phyloP scores from a whole-genome alignment of 1,140 invertebrate genomes.

The Argopecten irradians region DNA sequence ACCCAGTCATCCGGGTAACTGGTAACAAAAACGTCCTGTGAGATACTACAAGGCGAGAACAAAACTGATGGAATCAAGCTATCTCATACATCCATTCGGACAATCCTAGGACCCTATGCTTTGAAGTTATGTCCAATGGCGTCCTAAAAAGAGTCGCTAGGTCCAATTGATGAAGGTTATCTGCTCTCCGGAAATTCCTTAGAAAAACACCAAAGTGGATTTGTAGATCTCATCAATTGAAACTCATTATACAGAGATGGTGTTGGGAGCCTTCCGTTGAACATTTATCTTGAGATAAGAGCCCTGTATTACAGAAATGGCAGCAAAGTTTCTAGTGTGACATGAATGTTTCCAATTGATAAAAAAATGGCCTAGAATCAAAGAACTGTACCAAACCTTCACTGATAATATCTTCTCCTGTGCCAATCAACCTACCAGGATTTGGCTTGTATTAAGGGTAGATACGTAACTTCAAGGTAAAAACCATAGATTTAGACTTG shows the following conservation, averaged over 20 bases:
- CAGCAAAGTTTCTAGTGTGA: constrained; percentile 40
- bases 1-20: constrained; percentile 53
- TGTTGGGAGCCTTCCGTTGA: neutral
- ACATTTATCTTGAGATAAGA: constrained; percentile 38
- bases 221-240: constrained; percentile 30
- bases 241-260: constrained; percentile 37
- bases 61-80: constrained; percentile 45
- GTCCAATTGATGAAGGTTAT: constrained; percentile 43
- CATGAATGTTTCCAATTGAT: constrained; percentile 32
- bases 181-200: constrained; percentile 36
- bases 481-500: no score
- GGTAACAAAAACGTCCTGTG: constrained; percentile 52
- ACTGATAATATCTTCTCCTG: constrained; percentile 49
- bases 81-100: constrained; percentile 44
- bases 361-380: constrained; percentile 12
- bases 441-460: constrained; percentile 54
- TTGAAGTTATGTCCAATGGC: constrained; percentile 41
- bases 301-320: constrained; percentile 36
- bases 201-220: constrained; percentile 19
- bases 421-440: constrained; percentile 53
- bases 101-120: constrained; percentile 43
- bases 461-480: neutral
- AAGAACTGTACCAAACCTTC: constrained; percentile 39
- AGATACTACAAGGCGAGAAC: constrained; percentile 53
- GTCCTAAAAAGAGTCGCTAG: constrained; percentile 26